These are phyloP conservation scores for Atrina japonica DNA, from an alignment of 2,888 invertebrate genomes.

Conservation along the genomic window DNA sequence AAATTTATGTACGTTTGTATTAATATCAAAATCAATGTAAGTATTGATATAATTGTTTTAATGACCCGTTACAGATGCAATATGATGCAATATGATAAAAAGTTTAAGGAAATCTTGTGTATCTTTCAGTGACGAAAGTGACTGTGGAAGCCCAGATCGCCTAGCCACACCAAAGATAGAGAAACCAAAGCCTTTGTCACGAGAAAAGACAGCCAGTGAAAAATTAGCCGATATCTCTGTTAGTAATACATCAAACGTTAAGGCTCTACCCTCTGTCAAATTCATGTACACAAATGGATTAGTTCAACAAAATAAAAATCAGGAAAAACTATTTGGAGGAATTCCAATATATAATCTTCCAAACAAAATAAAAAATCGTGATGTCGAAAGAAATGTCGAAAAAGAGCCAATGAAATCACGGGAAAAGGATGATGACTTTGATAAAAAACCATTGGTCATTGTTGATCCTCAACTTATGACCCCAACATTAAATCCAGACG, in stretches of 20 bases:
- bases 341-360: neutral
- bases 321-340: conserved; percentile 18
- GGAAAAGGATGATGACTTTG: conserved; percentile 22
- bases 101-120: too few species aligned
- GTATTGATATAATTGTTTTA: too few species aligned
- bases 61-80: too few species aligned
- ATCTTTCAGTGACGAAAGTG: conserved; percentile 16
- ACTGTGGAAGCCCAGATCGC: neutral
- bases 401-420: neutral
- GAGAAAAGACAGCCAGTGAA: conserved; percentile 22
- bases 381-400: conserved; percentile 7
- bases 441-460: conserved; percentile 30
- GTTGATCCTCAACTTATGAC: conserved; percentile 45
- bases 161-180: conserved; percentile 1
- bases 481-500: conserved; percentile 18
- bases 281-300: conserved; percentile 21
- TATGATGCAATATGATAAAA: too few species aligned
- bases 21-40: too few species aligned
- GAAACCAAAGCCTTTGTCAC: conserved; percentile 5
- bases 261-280: conserved; percentile 23
- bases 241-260: conserved; percentile 13
- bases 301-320: conserved; percentile 13
- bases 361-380: conserved; percentile 2
- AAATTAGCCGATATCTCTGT: conserved; percentile 27
- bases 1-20: too few species aligned